These are phyloP conservation scores for Argyresthia albistria DNA, from an alignment of 2,888 invertebrate species.

Conservation along the genomic window DNA sequence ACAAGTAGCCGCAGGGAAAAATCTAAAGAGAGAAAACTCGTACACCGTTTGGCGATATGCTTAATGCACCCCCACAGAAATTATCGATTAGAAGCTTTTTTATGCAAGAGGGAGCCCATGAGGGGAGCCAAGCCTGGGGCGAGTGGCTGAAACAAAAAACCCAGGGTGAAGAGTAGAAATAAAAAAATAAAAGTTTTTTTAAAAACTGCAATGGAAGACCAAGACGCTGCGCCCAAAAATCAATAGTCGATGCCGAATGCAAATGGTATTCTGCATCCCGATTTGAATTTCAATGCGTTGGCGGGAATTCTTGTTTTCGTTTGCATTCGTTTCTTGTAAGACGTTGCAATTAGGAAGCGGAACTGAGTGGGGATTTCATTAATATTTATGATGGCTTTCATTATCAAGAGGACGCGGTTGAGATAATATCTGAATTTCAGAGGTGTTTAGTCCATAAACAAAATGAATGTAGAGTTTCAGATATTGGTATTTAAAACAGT, in stretches of 20 bases:
- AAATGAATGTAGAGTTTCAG: too few species aligned
- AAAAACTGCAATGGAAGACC: conserved; percentile 56
- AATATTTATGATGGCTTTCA: conserved; percentile 1
- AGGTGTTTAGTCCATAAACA: too few species aligned
- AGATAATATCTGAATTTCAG: too few species aligned
- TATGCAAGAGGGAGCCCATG: conserved; percentile 69
- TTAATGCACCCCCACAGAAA: conserved; percentile 73
- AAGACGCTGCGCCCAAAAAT: conserved; percentile 56
- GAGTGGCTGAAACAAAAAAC: conserved; percentile 71
- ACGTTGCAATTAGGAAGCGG: conserved; percentile 5
- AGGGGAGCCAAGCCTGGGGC: conserved; percentile 58
- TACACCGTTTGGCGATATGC: conserved; percentile 62
- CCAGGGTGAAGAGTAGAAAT: conserved; percentile 67
- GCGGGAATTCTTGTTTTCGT: conserved; percentile 43
- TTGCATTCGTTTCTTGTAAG: conserved; percentile 19
- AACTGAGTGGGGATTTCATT: not conserved
- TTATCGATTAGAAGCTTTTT: conserved; percentile 74
- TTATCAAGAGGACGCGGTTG: too few species aligned
- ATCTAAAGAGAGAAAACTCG: conserved; percentile 67
- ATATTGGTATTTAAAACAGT: too few species aligned
- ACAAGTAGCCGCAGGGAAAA: conserved; percentile 57
- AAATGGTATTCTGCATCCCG: conserved; percentile 58
- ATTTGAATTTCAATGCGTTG: conserved; percentile 63
- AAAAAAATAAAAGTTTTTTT: conserved; percentile 55
- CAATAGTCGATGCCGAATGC: conserved; percentile 67